Evolutionary conservation across 2,113 vertebrate genomes (phyloP).

Genomic region (Oxyura jamaicensis): DNA sequence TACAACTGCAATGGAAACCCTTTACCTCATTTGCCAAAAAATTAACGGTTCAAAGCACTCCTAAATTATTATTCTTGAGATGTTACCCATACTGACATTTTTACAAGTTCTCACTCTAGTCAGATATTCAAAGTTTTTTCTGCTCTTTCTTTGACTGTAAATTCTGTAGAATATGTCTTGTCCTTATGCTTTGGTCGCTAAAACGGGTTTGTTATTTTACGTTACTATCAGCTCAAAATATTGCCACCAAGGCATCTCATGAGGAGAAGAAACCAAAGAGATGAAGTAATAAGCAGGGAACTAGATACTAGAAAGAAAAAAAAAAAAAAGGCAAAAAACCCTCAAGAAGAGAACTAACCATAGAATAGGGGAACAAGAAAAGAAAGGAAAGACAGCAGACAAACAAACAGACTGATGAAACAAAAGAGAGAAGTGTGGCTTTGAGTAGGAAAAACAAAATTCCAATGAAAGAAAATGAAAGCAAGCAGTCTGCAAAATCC

Average conservation of each 20-base stretch:
- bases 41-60: not conserved
- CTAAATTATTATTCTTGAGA: not conserved
- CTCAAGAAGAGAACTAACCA: not conserved
- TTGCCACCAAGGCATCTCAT: not conserved
- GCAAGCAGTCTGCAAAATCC: not conserved
- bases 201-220: not conserved
- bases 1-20: not conserved
- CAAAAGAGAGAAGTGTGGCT: not conserved
- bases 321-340: not conserved
- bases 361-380: not conserved
- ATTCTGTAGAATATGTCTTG: not conserved
- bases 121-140: not conserved
- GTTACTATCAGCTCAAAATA: not conserved
- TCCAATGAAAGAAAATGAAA: not conserved
- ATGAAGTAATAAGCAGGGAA: not conserved
- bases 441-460: not conserved
- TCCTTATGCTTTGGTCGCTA: not conserved
- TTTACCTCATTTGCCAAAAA: not conserved
- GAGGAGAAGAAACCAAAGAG: not conserved
- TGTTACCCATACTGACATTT: not conserved
- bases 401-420: not conserved
- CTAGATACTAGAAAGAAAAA: rapidly evolving
- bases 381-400: not conserved
- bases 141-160: not conserved
- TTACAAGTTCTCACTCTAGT: not conserved